Base-by-base conservation (phyloP, 2,797 vertebrate genomes). In the Meriones psammophilus region DNA sequence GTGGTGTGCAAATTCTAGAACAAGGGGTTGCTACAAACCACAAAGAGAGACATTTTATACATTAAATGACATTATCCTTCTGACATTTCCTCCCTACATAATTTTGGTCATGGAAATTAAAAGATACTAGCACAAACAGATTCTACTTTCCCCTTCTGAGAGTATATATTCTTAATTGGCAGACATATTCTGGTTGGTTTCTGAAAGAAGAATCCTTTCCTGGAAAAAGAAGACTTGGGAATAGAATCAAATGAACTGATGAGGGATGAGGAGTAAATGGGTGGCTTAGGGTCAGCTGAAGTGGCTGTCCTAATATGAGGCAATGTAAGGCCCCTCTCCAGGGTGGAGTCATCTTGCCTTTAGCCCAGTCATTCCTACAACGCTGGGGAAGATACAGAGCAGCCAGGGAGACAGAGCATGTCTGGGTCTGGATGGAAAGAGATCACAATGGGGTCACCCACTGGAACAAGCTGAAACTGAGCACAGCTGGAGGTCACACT, bases 381-480 rank as follows among this genome's bases (percentile, higher is more conserved):
- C 0, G 97, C 95, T 92, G 95, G 71, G 36, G 97, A 95, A 98
- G 95, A 83, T 42, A 33, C 94, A 92, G 96, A 85, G 71, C 94
- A 96, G 96, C 95, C 96, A 91, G 94, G 39, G 91, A 97, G 94
- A 96, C 91, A 92, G 93, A 97, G 83, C 91, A 77, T 85, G 96
- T 97, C 97, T 97, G 97, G 95, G 95, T 97, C 83, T 84, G 83
- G 77, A 79, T 92, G 96, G 54, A 89, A 81, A 95, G 94, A 94
- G 94, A 98, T 83, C 92, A 94, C 84, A 64, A 54, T 92, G 94
- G 97, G 98, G 98, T 96, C 96, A 98, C 94, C 96, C 97, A 96
- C 69, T 97, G 98, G 98, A 97, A 98, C 98, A 97, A 95, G 96
- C 98, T 98, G 98, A 98, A 97, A 98, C 97, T 3, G 60, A 96